Evolutionary conservation across 2,113 vertebrate species (phyloP), one percentile per base, ranked within the genome.

Genomic region (Rhineura floridana): DNA sequence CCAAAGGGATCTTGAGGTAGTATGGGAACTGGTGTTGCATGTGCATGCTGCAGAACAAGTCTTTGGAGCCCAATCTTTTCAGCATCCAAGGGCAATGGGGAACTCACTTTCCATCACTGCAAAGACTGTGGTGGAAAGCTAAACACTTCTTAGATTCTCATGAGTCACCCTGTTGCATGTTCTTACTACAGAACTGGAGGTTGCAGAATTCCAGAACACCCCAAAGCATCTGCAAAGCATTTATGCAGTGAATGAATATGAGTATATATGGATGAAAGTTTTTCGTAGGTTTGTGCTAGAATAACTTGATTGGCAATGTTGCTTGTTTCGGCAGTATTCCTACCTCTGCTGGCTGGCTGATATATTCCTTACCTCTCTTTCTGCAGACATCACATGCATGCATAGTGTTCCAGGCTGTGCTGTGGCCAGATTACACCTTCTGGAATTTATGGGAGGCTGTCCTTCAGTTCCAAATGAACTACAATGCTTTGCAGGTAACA

Each of bases 401-500:
- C 94, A 91, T 99, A 83, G 98, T 98, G 93, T 99, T 99, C 92
- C 99, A 99, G 63, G 97, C 98, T 0, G 94, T 99, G 83, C 95
- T 99, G 94, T 99, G 99, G 99, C 99, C 99, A 48, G 99, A 99
- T 88, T 99, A 99, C 91, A 98, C 98, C 0, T 99, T 99, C 94
- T 99, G 99, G 99, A 99, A 99, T 94, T 96, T 99, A 81, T 99
- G 98, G 94, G 98, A 99, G 89, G 99, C 99, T n/a, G 95, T 99
- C 90, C 94, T 99, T 77, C 98, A 97, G 84, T 99, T 98, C 95
- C 98, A 99, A 93, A 96, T 98, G 95, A 99, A 97, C 94, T 96
- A 98, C 93, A 97, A 87, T 79, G 95, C 98, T 89, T 97, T 99
- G 81, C 98, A 99, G 98, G 99, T 99, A 95, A 95, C 96, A 90